phyloP scores from a whole-genome alignment of 2,797 vertebrate genomes.

The Chelon auratus region DNA sequence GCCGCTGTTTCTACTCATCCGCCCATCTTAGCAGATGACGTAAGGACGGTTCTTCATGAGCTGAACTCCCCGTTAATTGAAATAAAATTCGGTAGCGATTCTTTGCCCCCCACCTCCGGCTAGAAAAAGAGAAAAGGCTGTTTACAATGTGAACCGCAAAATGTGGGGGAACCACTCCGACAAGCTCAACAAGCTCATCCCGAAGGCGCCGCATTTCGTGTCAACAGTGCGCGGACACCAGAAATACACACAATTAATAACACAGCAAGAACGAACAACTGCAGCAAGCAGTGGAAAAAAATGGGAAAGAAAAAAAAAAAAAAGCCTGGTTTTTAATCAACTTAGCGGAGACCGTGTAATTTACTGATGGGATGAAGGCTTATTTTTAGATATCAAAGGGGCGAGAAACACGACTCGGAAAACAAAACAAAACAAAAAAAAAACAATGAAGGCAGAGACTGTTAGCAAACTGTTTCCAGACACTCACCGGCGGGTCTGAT shows the following conservation, averaged over 20 bases:
- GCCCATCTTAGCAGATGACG: slow-evolving; percentile 76
- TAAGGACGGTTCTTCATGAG: slow-evolving; percentile 53
- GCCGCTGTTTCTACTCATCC: slow-evolving; percentile 59
- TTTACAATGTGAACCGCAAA: slow-evolving; percentile 13
- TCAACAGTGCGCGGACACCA: slow-evolving; percentile 15
- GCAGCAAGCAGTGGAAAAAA: slow-evolving; percentile 48
- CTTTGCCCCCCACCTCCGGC: not conserved
- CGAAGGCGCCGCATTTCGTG: slow-evolving; percentile 37
- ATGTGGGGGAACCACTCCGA: slow-evolving; percentile 47
- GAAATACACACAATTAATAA: slow-evolving; percentile 7
- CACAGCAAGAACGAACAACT: not conserved
- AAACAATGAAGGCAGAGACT: not conserved
- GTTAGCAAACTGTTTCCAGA: slow-evolving; percentile 65
- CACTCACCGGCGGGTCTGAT: slow-evolving; percentile 30
- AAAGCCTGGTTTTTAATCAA: slow-evolving; percentile 2
- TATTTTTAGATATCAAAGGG: slow-evolving; percentile 18
- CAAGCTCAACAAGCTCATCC: slow-evolving; percentile 49
- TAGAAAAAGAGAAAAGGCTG: not conserved
- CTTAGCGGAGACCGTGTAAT: slow-evolving; percentile 9
- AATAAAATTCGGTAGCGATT: slow-evolving; percentile 25
- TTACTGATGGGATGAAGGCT: not conserved
- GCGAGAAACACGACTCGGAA: slow-evolving; percentile 23
- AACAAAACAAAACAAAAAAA: slow-evolving; percentile 25
- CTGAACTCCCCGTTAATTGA: slow-evolving; percentile 37
- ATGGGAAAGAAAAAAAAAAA: not conserved